Evolutionary conservation across 2,113 vertebrate genomes (phyloP), one percentile per base, ranked within the genome.

Genomic region (Lonchura striata): DNA sequence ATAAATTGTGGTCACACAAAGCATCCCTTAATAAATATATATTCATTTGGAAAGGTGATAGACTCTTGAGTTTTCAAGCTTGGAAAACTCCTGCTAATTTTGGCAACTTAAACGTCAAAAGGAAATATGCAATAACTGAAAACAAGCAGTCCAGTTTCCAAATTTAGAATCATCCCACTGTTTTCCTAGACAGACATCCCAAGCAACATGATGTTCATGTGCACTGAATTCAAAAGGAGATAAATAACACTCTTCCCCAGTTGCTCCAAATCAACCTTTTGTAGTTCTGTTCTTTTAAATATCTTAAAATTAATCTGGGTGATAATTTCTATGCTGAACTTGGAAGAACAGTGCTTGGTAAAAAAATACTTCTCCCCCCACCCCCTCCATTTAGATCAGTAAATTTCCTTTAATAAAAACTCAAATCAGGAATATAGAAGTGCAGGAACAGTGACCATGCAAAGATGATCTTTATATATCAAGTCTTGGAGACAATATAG

Each of bases 41-140:
- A 13, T 56, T 70, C 1, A 2, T 66, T 75, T 68, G 10, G 52
- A 59, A 76, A 63, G 9, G 31, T 76, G 53, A 25, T 46, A 39
- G 27, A 37, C 16, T 53, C 33, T 54, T 25, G 39, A 88, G 11
- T 18, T 66, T 77, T 76, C 20, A 54, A 39, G 9, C 66, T 8
- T 75, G 37, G 60, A 57, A 75, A 82, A 82, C 6, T 60, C 21
- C 10, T 31, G 2, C 61, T 31, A 0, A 0, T 66, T 66, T 88
- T 69, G 35, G 11, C 72, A 80, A 74, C 7, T 65, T 79, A 88
- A n/a, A n/a, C 47, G 21, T 30, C 46, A 44, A 20, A 47, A n/a
- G 10, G 8, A 6, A 14, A 33, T 31, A 13, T 4, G 5, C 15
- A 24, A 66, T 20, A n/a, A 19, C 0, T 1, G 2, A 46, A 75